Percentiles rank a stretch among this genome's conserved stretches.
These are phyloP conservation scores for Pogonocichla stellata DNA, from an alignment of 2,113 vertebrate species.

Conservation along the genomic window DNA sequence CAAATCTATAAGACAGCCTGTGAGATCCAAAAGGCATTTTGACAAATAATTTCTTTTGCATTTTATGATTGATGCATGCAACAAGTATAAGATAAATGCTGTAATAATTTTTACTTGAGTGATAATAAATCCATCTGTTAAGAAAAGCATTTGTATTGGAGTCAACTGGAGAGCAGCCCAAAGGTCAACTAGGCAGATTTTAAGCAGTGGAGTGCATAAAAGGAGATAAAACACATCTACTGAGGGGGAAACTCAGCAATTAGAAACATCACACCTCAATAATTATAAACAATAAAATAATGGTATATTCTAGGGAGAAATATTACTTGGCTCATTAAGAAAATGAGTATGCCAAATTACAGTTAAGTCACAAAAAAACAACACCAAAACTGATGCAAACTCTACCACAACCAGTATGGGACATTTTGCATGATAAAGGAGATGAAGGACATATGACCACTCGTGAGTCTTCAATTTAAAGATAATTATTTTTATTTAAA, in stretches of 20 bases:
- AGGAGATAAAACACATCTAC: background rate
- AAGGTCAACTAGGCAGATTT: background rate
- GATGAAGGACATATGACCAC: background rate
- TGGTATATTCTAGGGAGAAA: background rate
- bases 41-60: constrained; percentile 8
- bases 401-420: background rate
- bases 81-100: background rate
- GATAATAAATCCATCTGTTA: constrained; percentile 43
- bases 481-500: background rate
- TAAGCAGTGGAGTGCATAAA: background rate
- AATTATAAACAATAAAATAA: background rate
- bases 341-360: background rate
- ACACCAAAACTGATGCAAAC: background rate
- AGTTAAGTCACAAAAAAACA: background rate
- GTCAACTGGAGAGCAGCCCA: constrained; percentile 15
- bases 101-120: background rate
- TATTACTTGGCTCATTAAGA: background rate
- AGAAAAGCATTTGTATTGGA: background rate
- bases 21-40: background rate
- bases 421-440: background rate
- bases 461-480: background rate
- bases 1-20: background rate
- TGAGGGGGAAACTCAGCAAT: background rate
- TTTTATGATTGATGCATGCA: background rate
- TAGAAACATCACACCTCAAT: background rate